Base-by-base conservation (phyloP, 2,888 invertebrate species). In the Psococerastis gibbosa region DNA sequence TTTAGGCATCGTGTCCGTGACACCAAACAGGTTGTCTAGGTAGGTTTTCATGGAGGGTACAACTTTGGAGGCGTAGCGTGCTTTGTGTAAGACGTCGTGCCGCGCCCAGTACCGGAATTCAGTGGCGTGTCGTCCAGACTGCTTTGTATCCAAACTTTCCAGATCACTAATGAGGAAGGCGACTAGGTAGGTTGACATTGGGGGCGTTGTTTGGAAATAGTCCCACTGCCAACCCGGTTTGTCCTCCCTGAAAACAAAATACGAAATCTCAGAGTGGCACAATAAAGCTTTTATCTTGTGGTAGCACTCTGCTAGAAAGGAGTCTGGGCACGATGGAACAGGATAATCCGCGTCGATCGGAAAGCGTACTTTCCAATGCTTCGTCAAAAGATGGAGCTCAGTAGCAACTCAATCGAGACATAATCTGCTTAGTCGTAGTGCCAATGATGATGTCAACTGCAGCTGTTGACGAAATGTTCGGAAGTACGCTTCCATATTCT, bases 181-280 rank as follows among this genome's bases (percentile, higher is more conserved):
- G n/a, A 69, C 61, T 16, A 70, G 57, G 52, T 71, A 70, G 2
- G 69, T 67, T 47, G 66, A 65, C 69, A 70, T 71, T 43, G 55
- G 58, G 2, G 61, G 59, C 0, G 64, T 60, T 11, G 52, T 53
- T 9, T 57, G 46, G 49, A 58, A 65, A 9, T 56, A 52, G 45
- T 66, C 66, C 23, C 57, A 59, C 2, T 59, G 51, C 59, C 60
- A 65, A 9, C 56, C 57, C 22, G 52, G 47, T 41, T 44, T 47
- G n/a, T 43, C 49, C 16, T 46, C 51, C 22, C 49, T 52, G 46
- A 3, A 43, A 31, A n/a, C 43, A 15, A n/a, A 44, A 31, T n/a
- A n/a, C n/a, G n/a, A n/a, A n/a, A n/a, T n/a, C n/a, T n/a, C n/a
- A n/a, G n/a, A 18, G n/a, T 41, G n/a, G 6, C 11, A 22, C 18